Conservation (phyloP, 2,888 invertebrate genomes). For the Chrysina gloriosa region DNA sequence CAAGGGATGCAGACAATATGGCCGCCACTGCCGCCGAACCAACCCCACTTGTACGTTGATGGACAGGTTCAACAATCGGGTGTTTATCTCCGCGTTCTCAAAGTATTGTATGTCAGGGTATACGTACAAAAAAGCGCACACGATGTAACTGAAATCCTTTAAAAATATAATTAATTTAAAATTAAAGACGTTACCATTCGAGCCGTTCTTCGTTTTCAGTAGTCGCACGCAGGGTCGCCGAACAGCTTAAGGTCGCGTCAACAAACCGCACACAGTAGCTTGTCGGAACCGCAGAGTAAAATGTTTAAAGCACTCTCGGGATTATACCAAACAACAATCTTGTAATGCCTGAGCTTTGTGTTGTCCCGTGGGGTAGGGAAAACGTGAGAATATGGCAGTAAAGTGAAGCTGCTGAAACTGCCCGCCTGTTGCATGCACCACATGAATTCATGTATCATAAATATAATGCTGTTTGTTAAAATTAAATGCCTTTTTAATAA, state of each 20-base stretch:
- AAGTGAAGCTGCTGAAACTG: slow-evolving; percentile 56
- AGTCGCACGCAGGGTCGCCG: too few species aligned
- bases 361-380: slow-evolving; percentile 56
- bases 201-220: not conserved
- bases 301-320: slow-evolving; percentile 60
- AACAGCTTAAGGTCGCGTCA: slow-evolving; percentile 37
- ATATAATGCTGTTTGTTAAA: slow-evolving; percentile 1
- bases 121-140: slow-evolving; percentile 2
- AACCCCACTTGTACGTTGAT: slow-evolving; percentile 61
- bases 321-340: slow-evolving; percentile 63
- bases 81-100: slow-evolving; percentile 60
- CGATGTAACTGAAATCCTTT: not conserved
- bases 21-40: slow-evolving; percentile 56
- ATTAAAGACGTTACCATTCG: slow-evolving; percentile 10
- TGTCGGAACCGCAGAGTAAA: slow-evolving; percentile 58
- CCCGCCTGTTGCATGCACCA: slow-evolving; percentile 59
- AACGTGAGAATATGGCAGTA: slow-evolving; percentile 61
- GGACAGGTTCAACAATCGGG: slow-evolving; percentile 63
- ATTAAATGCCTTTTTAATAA: slow-evolving; percentile 14
- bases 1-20: slow-evolving; percentile 61
- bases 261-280: slow-evolving; percentile 57
- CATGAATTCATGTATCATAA: slow-evolving; percentile 44
- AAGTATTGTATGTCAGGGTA: slow-evolving; percentile 52
- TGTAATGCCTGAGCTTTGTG: slow-evolving; percentile 55
- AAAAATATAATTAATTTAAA: slow-evolving; percentile 33